Conservation (phyloP, 2,888 invertebrate genomes). For the Sarcophaga variegata region DNA sequence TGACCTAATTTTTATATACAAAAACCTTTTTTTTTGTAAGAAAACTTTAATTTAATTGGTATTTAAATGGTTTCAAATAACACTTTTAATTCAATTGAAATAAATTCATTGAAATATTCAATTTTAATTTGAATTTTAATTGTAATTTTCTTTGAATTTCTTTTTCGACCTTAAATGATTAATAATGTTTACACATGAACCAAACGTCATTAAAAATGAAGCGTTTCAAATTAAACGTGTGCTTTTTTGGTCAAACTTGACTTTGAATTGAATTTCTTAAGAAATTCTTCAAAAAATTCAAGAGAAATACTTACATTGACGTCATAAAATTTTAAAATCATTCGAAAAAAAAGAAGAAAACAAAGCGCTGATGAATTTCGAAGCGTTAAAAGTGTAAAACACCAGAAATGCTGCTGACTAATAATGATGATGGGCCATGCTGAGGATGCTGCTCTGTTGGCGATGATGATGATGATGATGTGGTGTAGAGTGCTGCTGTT, state of each 20-base stretch:
- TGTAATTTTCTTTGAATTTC: neutral
- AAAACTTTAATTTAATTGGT: too few relatives aligned
- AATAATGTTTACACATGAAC: constrained; percentile 44
- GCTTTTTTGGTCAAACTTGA: neutral
- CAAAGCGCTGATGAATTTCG: too few relatives aligned
- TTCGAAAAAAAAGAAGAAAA: neutral
- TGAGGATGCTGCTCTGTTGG: neutral
- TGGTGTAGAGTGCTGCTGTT: neutral
- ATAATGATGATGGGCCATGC: constrained; percentile 41
- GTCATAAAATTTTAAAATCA: constrained; percentile 37
- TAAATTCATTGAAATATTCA: neutral
- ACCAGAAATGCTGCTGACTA: neutral
- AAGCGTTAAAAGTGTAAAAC: neutral
- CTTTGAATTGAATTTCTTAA: constrained; percentile 41
- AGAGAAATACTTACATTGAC: constrained; percentile 29
- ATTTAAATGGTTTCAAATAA: too few relatives aligned
- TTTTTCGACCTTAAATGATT: constrained; percentile 37
- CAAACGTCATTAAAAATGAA: constrained; percentile 16
- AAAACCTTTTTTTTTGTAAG: too few relatives aligned
- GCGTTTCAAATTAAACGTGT: neutral
- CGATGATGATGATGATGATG: constrained; percentile 14
- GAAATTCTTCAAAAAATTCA: constrained; percentile 38
- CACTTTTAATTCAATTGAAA: too few relatives aligned
- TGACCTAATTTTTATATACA: too few relatives aligned
- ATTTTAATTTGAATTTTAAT: neutral